A percentile compares a stretch with the other conserved stretches of the same genome.
Conservation (phyloP, 2,797 vertebrate species). For the Sparidentex hasta region DNA sequence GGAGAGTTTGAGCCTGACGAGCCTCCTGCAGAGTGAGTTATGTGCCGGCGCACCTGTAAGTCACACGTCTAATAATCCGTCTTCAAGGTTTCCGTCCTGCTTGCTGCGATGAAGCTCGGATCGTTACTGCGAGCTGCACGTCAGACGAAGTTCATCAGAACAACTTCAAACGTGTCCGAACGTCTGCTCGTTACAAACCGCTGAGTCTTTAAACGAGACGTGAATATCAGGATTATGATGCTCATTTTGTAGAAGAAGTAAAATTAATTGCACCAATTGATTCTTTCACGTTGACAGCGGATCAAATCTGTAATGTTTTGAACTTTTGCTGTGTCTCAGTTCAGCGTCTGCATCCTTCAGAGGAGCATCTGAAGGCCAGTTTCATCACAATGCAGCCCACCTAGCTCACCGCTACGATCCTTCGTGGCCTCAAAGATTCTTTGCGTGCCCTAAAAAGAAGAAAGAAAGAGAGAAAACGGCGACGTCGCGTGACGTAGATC, state of each 20-base stretch:
- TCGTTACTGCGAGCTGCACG: background rate
- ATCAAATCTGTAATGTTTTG: background rate
- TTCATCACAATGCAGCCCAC: too few relatives aligned
- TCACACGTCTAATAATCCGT: constrained; percentile 26
- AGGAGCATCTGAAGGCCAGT: too few relatives aligned
- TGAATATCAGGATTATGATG: background rate
- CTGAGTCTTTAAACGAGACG: background rate
- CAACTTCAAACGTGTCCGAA: background rate
- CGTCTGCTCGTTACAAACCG: background rate
- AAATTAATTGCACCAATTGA: background rate
- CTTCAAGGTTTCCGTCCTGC: constrained; percentile 22
- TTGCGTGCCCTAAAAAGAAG: too few relatives aligned
- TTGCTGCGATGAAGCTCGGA: background rate
- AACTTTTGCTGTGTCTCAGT: too few relatives aligned
- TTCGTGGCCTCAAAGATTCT: too few relatives aligned
- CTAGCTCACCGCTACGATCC: too few relatives aligned
- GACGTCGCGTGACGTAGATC: too few relatives aligned
- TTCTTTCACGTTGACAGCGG: background rate
- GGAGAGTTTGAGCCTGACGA: constrained; percentile 4
- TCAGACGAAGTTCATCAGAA: background rate
- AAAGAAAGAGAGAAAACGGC: too few relatives aligned
- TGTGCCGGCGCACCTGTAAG: background rate
- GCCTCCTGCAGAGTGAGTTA: constrained; percentile 17
- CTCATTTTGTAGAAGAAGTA: background rate
- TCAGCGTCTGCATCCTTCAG: too few relatives aligned